These are phyloP conservation scores for Heliornis fulica DNA, from an alignment of 2,113 vertebrate species.

Conservation along the genomic window DNA sequence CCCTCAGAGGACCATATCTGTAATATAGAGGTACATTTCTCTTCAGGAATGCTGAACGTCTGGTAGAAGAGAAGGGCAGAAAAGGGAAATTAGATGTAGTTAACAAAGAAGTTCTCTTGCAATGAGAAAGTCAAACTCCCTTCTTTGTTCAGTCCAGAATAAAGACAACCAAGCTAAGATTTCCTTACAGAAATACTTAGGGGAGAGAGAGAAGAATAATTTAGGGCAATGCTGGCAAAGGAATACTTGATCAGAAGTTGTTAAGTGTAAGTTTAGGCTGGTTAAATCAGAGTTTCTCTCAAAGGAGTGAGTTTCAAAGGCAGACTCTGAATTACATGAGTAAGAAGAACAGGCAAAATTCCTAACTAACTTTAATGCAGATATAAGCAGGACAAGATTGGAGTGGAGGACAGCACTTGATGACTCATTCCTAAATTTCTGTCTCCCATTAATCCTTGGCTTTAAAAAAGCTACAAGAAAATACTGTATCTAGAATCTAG, in stretches of 20 bases:
- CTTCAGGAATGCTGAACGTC: neutral
- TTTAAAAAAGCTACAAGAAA: neutral
- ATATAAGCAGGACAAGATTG: neutral
- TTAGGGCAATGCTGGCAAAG: neutral
- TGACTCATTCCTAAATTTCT: neutral
- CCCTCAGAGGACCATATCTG: accelerated
- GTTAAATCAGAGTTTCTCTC: neutral
- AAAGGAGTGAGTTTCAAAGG: neutral
- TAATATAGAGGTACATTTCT: neutral
- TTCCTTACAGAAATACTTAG: neutral
- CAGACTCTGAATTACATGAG: neutral
- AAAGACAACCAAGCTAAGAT: neutral
- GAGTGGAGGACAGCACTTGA: neutral
- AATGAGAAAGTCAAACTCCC: neutral
- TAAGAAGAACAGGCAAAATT: neutral
- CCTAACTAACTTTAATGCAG: neutral
- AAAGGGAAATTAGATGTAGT: neutral
- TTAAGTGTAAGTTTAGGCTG: neutral
- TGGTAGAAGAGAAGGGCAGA: neutral
- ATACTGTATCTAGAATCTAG: neutral
- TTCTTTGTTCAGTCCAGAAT: neutral
- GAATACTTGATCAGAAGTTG: neutral
- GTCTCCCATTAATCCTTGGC: constrained; percentile 21
- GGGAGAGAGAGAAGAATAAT: neutral
- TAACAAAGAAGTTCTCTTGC: neutral